Evolutionary conservation across 2,888 invertebrate genomes (phyloP).

Genomic region (Mactromeris polynyma): DNA sequence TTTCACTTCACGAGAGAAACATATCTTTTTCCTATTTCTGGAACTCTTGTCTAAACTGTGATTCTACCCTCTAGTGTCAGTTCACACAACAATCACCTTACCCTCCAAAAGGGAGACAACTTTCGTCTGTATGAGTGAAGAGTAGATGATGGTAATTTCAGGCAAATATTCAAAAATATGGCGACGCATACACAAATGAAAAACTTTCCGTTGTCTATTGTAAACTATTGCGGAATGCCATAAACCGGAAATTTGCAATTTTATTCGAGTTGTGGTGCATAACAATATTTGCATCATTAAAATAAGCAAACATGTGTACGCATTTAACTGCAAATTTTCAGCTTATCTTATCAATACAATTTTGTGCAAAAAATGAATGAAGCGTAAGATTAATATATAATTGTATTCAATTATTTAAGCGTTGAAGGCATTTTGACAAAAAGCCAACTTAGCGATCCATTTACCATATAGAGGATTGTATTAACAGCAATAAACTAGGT

Average conservation of each 20-base stretch:
- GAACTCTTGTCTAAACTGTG: too few relatives aligned
- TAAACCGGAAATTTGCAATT: not conserved
- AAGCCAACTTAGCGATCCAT: slow-evolving; percentile 2
- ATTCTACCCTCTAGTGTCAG: not conserved
- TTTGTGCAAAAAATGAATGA: slow-evolving; percentile 1
- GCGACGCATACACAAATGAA: too few relatives aligned
- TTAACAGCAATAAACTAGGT: not conserved
- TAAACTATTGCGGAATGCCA: too few relatives aligned
- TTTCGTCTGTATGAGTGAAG: too few relatives aligned
- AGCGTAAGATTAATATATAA: not conserved
- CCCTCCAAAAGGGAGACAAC: too few relatives aligned
- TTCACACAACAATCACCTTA: not conserved
- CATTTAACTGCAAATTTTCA: not conserved
- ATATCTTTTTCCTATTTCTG: not conserved
- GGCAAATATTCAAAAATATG: too few relatives aligned
- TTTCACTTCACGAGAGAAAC: too few relatives aligned
- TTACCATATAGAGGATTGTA: not conserved
- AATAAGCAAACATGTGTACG: not conserved
- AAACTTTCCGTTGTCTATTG: too few relatives aligned
- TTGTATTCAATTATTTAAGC: slow-evolving; percentile 19
- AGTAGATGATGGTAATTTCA: too few relatives aligned
- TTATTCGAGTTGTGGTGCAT: not conserved
- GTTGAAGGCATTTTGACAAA: slow-evolving; percentile 8
- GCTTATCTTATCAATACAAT: not conserved
- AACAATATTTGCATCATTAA: not conserved